Percentiles rank a stretch among this genome's conserved stretches.
phyloP scores from a whole-genome alignment of 2,113 vertebrate species.

The Hemicordylus capensis region DNA sequence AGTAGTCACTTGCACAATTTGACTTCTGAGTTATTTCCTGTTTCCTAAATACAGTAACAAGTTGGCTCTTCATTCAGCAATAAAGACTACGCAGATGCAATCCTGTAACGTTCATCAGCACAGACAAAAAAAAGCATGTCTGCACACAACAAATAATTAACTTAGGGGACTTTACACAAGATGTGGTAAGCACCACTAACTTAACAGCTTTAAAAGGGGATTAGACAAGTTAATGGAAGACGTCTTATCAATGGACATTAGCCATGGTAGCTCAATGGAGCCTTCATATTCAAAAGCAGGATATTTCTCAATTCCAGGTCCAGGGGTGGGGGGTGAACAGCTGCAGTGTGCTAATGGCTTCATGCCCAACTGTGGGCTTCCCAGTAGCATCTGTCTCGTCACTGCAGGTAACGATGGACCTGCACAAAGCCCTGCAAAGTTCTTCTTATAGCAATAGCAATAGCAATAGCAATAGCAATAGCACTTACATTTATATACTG shows the following conservation, averaged over 20 bases:
- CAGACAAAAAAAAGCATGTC: not conserved
- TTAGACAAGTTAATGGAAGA: not conserved
- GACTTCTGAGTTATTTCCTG: conserved; percentile 35
- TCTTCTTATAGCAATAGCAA: too few relatives aligned
- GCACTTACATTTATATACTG: too few relatives aligned
- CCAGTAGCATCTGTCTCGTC: not conserved
- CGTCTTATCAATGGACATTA: not conserved
- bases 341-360: not conserved
- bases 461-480: too few relatives aligned
- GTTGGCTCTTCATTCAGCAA: not conserved
- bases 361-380: not conserved
- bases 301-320: too few relatives aligned
- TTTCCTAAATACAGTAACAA: conserved; percentile 37
- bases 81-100: conserved; percentile 24
- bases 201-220: not conserved
- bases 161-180: not conserved
- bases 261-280: not conserved
- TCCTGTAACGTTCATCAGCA: not conserved
- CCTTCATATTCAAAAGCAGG: too few relatives aligned
- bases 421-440: too few relatives aligned
- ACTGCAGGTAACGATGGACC: too few relatives aligned
- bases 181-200: not conserved
- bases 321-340: not conserved
- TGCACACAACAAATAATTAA: not conserved
- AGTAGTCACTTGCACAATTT: conserved; percentile 26